Base-by-base conservation (phyloP, 2,113 vertebrate genomes). In the Microcebus ravelobensis region DNA sequence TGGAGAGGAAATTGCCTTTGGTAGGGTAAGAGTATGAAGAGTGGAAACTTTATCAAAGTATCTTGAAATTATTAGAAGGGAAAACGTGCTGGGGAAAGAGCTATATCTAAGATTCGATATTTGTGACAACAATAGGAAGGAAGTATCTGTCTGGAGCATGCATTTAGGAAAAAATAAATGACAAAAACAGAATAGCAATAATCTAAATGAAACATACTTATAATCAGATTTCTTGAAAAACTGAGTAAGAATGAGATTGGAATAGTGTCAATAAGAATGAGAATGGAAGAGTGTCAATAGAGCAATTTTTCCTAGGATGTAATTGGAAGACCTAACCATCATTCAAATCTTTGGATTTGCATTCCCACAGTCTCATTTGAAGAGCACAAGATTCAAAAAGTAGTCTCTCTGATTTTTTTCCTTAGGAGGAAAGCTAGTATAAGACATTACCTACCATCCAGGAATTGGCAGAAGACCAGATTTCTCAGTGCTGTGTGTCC, bases 281-380 rank as follows among this genome's bases (percentile, higher is more conserved):
- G 52, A 94, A 68, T 21, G 61, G 31, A 86, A 48, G 79, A 50
- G 68, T 70, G 45, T 6, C 57, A 70, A 10, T 23, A 39, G 29
- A 63, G 15, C 1, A 79, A 1, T 31, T 82, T 73, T 71, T 82
- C 34, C 70, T 20, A 59, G 34, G 34, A 94, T 90, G 6, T 59
- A 48, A 81, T 71, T 86, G 25, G 85, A 74, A 94, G 70, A 65
- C 29, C 50, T 52, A 63, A n/a, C 5, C 68, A 52, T 76, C 50
- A 92, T 87, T 95, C 95, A 92, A 71, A 96, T 96, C 10, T 90
- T 96, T 61, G 12, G 6, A 97, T 98, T 96, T 98, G 94, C 95
- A 97, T 96, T 68, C 45, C 39, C 36, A 55, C 9, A 25, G 17
- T 90, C 82, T 94, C 77, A 88, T 85, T 45, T 61, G 31, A 91